These are phyloP conservation scores for Naso thynnoides DNA, from an alignment of 2,797 vertebrate genomes.

Conservation along the genomic window DNA sequence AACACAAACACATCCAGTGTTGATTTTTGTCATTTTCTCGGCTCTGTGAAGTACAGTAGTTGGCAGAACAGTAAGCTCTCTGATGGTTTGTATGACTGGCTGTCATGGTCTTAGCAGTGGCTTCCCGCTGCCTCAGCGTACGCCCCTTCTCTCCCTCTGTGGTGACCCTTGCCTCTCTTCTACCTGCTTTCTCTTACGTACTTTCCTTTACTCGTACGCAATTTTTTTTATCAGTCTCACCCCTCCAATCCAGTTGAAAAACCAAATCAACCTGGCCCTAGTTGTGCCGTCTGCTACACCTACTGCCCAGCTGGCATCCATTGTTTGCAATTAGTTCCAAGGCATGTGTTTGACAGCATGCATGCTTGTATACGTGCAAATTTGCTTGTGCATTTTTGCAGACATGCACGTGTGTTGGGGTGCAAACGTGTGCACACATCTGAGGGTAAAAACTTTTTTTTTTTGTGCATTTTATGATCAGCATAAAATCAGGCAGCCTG, in stretches of 20 bases:
- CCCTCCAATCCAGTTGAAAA: slow-evolving; percentile 67
- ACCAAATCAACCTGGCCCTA: slow-evolving; percentile 73
- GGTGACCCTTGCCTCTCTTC: slow-evolving; percentile 43
- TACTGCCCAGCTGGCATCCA: slow-evolving; percentile 81
- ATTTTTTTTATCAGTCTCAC: slow-evolving; percentile 26
- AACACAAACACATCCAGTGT: slow-evolving; percentile 78
- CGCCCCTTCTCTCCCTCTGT: slow-evolving; percentile 47
- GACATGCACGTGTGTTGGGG: slow-evolving; percentile 22
- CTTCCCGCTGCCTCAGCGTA: slow-evolving; percentile 57
- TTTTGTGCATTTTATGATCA: slow-evolving; percentile 55
- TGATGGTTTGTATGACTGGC: slow-evolving; percentile 73
- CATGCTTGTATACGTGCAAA: slow-evolving; percentile 60
- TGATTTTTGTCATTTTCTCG: slow-evolving; percentile 82
- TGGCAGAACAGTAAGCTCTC: slow-evolving; percentile 72
- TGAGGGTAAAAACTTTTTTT: slow-evolving; percentile 34
- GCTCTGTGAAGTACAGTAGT: slow-evolving; percentile 74
- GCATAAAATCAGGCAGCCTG: slow-evolving; percentile 67
- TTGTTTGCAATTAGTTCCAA: slow-evolving; percentile 81
- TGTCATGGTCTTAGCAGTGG: slow-evolving; percentile 68
- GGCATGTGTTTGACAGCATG: slow-evolving; percentile 73
- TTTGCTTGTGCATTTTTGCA: slow-evolving; percentile 43
- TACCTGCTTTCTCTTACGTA: slow-evolving; percentile 26
- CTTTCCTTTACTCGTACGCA: slow-evolving; percentile 29
- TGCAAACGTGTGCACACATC: slow-evolving; percentile 38
- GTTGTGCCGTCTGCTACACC: slow-evolving; percentile 70